phyloP scores from a whole-genome alignment of 2,888 invertebrate species.

The Napeogenes inachia region DNA sequence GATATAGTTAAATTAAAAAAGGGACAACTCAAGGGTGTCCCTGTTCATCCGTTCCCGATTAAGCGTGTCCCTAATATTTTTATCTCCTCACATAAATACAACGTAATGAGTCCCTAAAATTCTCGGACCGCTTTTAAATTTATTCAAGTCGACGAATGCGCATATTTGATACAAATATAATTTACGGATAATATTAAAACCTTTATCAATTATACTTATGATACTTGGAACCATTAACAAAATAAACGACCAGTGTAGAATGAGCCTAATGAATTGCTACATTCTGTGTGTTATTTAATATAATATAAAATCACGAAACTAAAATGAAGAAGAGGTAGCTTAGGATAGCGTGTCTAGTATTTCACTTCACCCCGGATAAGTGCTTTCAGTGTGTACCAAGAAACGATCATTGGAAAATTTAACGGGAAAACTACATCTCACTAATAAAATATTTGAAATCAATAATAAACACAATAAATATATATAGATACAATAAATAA shows the following conservation, averaged over 20 bases:
- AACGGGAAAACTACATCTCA: neutral
- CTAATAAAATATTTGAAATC: neutral
- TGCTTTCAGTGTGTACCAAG: neutral
- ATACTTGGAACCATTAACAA: neutral
- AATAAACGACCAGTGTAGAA: neutral
- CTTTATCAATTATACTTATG: conserved; percentile 52
- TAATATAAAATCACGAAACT: too few species aligned
- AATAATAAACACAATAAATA: neutral
- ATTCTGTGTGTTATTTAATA: too few species aligned
- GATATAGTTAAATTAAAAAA: conserved; percentile 30
- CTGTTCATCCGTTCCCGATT: conserved; percentile 72
- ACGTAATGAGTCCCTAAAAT: conserved; percentile 72
- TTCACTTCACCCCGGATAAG: conserved; percentile 4
- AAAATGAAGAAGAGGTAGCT: neutral
- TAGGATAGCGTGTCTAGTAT: neutral
- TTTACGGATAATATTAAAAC: conserved; percentile 63
- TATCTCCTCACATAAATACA: conserved; percentile 75
- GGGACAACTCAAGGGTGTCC: conserved; percentile 38
- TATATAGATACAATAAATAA: neutral
- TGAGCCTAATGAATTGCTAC: too few species aligned
- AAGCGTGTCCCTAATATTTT: conserved; percentile 76
- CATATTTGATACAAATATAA: conserved; percentile 76
- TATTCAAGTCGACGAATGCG: conserved; percentile 74
- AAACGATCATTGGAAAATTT: neutral
- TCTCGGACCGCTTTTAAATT: conserved; percentile 68